These are phyloP conservation scores for Coranthus polyacanthus DNA, from an alignment of 2,797 vertebrate genomes.

Conservation along the genomic window DNA sequence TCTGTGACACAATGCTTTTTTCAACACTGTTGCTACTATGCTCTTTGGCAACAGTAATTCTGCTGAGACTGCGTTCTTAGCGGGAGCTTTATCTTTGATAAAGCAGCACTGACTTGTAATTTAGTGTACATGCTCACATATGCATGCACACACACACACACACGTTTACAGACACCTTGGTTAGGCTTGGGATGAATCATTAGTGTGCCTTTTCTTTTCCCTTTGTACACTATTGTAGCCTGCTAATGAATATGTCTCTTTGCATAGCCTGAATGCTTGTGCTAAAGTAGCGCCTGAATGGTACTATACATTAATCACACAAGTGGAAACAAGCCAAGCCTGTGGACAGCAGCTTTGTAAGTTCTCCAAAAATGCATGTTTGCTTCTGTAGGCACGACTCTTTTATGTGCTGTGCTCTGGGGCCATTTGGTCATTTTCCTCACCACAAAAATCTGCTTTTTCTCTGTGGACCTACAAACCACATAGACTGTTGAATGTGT, in stretches of 20 bases:
- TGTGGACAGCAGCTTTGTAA: slow-evolving; percentile 60
- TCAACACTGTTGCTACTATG: slow-evolving; percentile 41
- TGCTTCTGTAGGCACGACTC: slow-evolving; percentile 44
- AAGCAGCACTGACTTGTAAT: slow-evolving; percentile 47
- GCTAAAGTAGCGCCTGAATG: slow-evolving; percentile 51
- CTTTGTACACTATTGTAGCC: slow-evolving; percentile 32
- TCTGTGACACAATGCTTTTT: slow-evolving; percentile 37
- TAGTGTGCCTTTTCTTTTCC: slow-evolving; percentile 38
- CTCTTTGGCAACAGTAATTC: slow-evolving; percentile 41
- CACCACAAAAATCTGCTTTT: slow-evolving; percentile 62
- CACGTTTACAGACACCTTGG: slow-evolving; percentile 26
- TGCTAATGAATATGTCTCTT: slow-evolving; percentile 74
- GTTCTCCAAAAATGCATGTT: slow-evolving; percentile 61
- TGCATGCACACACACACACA: slow-evolving; percentile 24
- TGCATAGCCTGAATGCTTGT: slow-evolving; percentile 51
- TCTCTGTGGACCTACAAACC: slow-evolving; percentile 48
- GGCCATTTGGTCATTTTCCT: slow-evolving; percentile 56
- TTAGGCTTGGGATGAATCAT: slow-evolving; percentile 60
- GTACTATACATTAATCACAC: slow-evolving; percentile 75
- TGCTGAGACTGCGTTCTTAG: slow-evolving; percentile 64
- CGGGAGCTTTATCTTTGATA: slow-evolving; percentile 62
- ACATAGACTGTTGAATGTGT: slow-evolving; percentile 59
- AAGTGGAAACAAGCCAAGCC: slow-evolving; percentile 61
- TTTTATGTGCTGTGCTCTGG: slow-evolving; percentile 54
- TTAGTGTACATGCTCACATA: slow-evolving; percentile 27